Percentiles rank a stretch among this genome's conserved stretches.
phyloP scores from a whole-genome alignment of 2,113 vertebrate species.

The Pycnonotus jocosus region DNA sequence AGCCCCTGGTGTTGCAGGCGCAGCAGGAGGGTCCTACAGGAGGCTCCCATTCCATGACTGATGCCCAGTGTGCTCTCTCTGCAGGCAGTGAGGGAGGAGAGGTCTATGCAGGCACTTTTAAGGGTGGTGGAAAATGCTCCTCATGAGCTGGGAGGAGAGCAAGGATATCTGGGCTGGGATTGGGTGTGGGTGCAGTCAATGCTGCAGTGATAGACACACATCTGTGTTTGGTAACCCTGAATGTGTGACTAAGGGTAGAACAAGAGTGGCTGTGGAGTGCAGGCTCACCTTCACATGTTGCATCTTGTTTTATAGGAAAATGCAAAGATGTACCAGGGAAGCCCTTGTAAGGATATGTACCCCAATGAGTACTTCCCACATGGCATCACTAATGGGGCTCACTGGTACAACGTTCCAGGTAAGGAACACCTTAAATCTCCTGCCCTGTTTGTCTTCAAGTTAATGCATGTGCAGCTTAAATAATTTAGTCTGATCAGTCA shows the following conservation, averaged over 20 bases:
- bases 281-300: background rate
- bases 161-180: background rate
- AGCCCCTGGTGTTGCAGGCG: background rate
- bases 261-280: background rate
- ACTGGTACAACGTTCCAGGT: slow-evolving; percentile 96
- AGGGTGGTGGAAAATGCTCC: background rate
- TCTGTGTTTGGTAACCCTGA: background rate
- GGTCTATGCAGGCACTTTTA: background rate
- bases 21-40: background rate
- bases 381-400: slow-evolving; percentile 96
- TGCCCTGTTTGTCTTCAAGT: background rate
- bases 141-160: background rate
- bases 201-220: background rate
- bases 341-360: slow-evolving; percentile 84
- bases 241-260: background rate
- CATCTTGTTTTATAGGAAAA: slow-evolving; percentile 79
- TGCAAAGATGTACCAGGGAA: slow-evolving; percentile 85
- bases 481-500: background rate
- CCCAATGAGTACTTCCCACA: slow-evolving; percentile 83
- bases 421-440: slow-evolving; percentile 12
- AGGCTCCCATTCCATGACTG: background rate
- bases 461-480: background rate
- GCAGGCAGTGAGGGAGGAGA: background rate
- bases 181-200: background rate
- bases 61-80: background rate